Conservation (phyloP, 2,113 vertebrate species). For the Fukomys damarensis region DNA sequence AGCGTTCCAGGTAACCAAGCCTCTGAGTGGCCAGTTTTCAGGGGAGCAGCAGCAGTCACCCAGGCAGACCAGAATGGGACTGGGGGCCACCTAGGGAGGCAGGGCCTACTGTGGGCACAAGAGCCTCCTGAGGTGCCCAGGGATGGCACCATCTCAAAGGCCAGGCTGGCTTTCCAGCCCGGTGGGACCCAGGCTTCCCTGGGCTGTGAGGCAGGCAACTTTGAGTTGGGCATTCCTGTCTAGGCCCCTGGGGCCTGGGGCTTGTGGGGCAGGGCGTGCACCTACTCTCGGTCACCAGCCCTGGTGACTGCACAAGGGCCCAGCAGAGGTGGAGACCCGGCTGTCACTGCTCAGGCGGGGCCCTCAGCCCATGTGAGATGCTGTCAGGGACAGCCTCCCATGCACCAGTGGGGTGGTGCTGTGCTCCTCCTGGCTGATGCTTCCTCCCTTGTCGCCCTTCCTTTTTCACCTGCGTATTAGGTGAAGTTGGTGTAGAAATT, state of each 20-base stretch:
- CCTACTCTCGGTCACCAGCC: not conserved
- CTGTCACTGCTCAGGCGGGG: too few relatives aligned
- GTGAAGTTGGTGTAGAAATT: not conserved
- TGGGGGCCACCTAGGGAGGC: too few relatives aligned
- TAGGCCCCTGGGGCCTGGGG: not conserved
- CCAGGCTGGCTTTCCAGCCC: not conserved
- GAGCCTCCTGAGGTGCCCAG: not conserved
- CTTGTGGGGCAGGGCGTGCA: not conserved
- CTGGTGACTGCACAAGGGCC: not conserved
- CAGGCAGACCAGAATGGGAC: not conserved
- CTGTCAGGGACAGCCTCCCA: not conserved
- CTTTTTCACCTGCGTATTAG: too few relatives aligned
- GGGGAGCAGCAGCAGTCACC: not conserved
- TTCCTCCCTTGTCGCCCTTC: not conserved
- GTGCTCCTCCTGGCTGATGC: not conserved
- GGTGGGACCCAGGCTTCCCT: rapidly evolving
- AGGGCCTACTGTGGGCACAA: not conserved
- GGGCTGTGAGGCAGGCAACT: not conserved
- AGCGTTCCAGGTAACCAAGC: conserved; percentile 90
- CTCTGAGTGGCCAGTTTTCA: rapidly evolving
- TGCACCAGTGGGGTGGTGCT: not conserved
- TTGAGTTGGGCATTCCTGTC: not conserved
- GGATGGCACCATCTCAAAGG: not conserved
- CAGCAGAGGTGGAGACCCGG: not conserved
- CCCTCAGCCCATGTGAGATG: not conserved